Evolutionary conservation across 1,140 invertebrate species (phyloP).

Genomic region (Cherax quadricarinatus): DNA sequence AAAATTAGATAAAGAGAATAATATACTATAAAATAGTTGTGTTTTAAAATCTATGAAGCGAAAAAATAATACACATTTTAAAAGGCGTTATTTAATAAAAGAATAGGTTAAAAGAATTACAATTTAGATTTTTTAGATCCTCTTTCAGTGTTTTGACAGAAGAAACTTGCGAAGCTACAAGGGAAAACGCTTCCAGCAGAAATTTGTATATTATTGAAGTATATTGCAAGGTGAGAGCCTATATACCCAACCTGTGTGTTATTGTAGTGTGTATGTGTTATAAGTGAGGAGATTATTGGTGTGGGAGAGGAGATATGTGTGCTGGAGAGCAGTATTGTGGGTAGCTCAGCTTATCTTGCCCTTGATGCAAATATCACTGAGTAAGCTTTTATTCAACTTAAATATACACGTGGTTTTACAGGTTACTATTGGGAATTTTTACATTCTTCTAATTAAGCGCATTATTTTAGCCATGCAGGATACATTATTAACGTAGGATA

Average conservation of each 20-base stretch:
- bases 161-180: conserved; percentile 39
- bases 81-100: neutral
- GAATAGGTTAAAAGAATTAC: neutral
- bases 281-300: no score
- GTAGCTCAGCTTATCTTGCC: neutral
- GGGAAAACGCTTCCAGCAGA: conserved; percentile 15
- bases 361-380: no score
- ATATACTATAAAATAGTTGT: neutral
- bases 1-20: neutral
- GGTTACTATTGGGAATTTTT: no score
- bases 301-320: no score
- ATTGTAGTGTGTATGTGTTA: no score
- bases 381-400: no score
- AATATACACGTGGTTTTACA: no score
- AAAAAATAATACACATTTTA: neutral
- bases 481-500: no score
- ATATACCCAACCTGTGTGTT: no score
- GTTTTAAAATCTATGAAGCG: neutral
- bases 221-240: neutral
- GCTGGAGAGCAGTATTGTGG: no score
- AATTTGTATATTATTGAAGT: neutral
- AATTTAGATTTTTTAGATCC: neutral
- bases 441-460: no score
- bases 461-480: no score
- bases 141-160: conserved; percentile 52